These are phyloP conservation scores for Coilia nasus DNA, from an alignment of 2,797 vertebrate genomes.

Conservation along the genomic window DNA sequence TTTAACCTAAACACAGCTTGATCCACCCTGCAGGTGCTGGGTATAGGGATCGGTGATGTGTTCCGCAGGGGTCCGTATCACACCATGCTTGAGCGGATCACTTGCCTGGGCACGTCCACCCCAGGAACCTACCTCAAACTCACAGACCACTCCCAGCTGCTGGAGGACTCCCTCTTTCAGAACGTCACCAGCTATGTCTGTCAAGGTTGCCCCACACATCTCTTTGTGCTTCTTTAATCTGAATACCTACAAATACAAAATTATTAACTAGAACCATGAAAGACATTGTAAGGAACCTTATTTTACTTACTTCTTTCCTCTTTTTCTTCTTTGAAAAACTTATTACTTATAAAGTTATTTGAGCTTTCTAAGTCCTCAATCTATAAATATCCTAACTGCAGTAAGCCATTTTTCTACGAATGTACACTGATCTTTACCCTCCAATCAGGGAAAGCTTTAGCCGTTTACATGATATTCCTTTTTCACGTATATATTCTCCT, in stretches of 20 bases:
- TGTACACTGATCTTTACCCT: background rate
- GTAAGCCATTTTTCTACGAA: background rate
- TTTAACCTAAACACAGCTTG: background rate
- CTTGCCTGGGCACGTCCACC: slow-evolving; percentile 32
- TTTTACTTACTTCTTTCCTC: background rate
- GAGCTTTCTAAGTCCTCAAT: background rate
- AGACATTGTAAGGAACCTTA: too few species aligned
- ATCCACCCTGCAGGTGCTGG: slow-evolving; percentile 45
- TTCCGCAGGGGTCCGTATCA: slow-evolving; percentile 44
- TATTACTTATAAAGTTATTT: too few species aligned
- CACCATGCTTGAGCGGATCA: slow-evolving; percentile 47
- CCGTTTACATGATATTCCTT: background rate
- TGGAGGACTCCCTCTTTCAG: slow-evolving; percentile 51
- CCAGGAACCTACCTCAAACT: slow-evolving; percentile 41
- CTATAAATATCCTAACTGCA: background rate
- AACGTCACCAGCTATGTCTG: slow-evolving; percentile 50
- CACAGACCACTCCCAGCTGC: slow-evolving; percentile 47
- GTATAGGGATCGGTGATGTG: slow-evolving; percentile 54
- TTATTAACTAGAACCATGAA: background rate
- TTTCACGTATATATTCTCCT: background rate
- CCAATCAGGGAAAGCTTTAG: background rate
- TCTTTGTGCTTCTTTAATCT: background rate
- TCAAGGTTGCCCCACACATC: slow-evolving; percentile 37
- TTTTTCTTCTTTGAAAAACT: too few species aligned
- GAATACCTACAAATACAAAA: background rate